A percentile compares a stretch with the other conserved stretches of the same genome.
phyloP scores from a whole-genome alignment of 1,140 invertebrate species.

The Saccostrea cuccullata region DNA sequence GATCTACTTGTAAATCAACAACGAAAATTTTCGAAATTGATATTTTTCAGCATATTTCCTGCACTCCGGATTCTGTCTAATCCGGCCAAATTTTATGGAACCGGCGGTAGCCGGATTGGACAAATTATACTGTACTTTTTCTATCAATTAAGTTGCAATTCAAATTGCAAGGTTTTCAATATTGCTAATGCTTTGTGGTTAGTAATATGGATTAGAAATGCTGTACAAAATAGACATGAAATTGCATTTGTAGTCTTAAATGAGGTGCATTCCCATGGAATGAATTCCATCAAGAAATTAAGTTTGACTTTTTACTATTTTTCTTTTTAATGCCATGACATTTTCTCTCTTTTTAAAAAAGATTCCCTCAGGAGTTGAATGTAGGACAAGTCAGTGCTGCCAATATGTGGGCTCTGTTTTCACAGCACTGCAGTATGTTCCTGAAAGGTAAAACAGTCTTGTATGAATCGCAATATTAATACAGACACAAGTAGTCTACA shows the following conservation, averaged over 20 bases:
- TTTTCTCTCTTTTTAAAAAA: conserved; percentile 68
- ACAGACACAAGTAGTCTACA: no score
- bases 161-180: no score
- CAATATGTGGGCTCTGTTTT: conserved; percentile 98
- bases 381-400: conserved; percentile 93
- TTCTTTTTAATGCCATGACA: not conserved
- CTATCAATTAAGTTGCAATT: no score
- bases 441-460: not conserved
- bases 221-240: not conserved
- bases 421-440: conserved; percentile 93
- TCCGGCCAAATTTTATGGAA: no score
- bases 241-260: not conserved
- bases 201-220: not conserved
- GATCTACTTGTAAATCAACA: no score
- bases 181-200: not conserved
- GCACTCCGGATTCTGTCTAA: no score
- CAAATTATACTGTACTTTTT: no score
- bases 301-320: not conserved
- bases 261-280: not conserved
- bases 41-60: no score
- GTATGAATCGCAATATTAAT: no score
- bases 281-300: not conserved
- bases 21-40: no score
- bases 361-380: conserved; percentile 83
- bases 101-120: no score